Conservation (phyloP, 1,140 invertebrate genomes). For the Macrosteles quadrilineatus region DNA sequence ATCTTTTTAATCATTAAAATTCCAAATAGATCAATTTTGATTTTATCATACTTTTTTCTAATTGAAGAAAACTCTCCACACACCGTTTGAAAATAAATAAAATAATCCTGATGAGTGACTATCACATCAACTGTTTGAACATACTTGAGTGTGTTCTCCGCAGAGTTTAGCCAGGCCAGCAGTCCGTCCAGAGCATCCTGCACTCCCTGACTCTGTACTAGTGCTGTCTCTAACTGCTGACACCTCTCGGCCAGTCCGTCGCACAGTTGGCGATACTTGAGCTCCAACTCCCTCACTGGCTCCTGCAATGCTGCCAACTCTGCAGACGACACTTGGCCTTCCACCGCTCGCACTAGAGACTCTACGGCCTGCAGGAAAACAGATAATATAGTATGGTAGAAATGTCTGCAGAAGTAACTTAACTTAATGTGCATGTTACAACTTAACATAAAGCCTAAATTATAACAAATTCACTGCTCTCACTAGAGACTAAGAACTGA, state of each 20-base stretch:
- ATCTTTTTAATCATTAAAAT: too few species aligned
- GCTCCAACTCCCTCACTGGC: conserved; percentile 73
- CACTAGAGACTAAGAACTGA: too few species aligned
- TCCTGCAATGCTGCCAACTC: conserved; percentile 78
- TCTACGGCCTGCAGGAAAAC: conserved; percentile 60
- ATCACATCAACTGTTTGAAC: conserved; percentile 40
- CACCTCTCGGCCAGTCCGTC: conserved; percentile 76
- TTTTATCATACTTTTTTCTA: background rate
- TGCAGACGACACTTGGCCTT: conserved; percentile 74
- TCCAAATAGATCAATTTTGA: too few species aligned
- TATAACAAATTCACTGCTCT: too few species aligned
- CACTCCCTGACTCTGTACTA: conserved; percentile 92
- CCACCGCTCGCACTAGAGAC: conserved; percentile 70
- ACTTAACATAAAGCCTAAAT: too few species aligned
- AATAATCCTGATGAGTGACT: background rate
- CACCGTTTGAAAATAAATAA: background rate
- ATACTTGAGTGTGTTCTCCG: conserved; percentile 80
- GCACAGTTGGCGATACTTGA: conserved; percentile 74
- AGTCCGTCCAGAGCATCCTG: conserved; percentile 89
- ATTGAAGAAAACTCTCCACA: background rate
- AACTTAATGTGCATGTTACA: too few species aligned
- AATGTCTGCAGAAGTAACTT: too few species aligned
- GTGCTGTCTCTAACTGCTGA: conserved; percentile 80
- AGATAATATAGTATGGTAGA: background rate
- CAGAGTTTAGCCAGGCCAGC: conserved; percentile 79